Evolutionary conservation across 2,888 invertebrate genomes (phyloP).

Genomic region (Parnassius glacialis): DNA sequence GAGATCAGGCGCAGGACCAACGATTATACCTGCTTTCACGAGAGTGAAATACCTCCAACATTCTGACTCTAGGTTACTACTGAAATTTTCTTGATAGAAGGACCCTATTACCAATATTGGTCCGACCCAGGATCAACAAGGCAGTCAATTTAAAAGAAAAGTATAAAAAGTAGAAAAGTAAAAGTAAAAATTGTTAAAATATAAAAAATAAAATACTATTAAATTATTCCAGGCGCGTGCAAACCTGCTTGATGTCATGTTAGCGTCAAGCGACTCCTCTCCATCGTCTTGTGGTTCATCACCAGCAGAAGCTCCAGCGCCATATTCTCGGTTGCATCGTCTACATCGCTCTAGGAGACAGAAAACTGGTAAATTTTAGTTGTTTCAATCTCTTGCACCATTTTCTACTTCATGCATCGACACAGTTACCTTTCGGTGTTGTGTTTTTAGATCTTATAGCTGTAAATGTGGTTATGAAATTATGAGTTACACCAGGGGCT

Average conservation of each 20-base stretch:
- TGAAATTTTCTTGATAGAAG: too few relatives aligned
- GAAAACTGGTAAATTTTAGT: slow-evolving; percentile 84
- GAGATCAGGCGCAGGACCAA: too few relatives aligned
- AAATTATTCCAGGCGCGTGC: slow-evolving; percentile 83
- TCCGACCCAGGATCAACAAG: neutral
- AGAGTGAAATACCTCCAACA: too few relatives aligned
- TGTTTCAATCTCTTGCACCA: slow-evolving; percentile 26
- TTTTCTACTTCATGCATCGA: slow-evolving; percentile 17
- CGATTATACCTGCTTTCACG: too few relatives aligned
- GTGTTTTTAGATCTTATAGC: slow-evolving; percentile 1
- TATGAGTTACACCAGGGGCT: too few relatives aligned
- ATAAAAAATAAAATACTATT: neutral
- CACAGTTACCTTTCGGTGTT: slow-evolving; percentile 28
- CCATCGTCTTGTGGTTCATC: slow-evolving; percentile 85
- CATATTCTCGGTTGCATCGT: slow-evolving; percentile 84
- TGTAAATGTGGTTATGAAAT: neutral
- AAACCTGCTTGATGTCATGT: slow-evolving; percentile 88
- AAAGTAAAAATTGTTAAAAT: neutral
- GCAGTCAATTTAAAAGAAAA: neutral
- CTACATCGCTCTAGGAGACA: slow-evolving; percentile 87
- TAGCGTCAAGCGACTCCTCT: slow-evolving; percentile 87
- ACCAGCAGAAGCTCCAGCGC: slow-evolving; percentile 69
- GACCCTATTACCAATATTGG: too few relatives aligned
- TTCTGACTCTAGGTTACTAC: too few relatives aligned
- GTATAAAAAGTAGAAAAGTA: neutral